These are phyloP conservation scores for Phaethon lepturus DNA, from an alignment of 2,113 vertebrate species.

Conservation along the genomic window DNA sequence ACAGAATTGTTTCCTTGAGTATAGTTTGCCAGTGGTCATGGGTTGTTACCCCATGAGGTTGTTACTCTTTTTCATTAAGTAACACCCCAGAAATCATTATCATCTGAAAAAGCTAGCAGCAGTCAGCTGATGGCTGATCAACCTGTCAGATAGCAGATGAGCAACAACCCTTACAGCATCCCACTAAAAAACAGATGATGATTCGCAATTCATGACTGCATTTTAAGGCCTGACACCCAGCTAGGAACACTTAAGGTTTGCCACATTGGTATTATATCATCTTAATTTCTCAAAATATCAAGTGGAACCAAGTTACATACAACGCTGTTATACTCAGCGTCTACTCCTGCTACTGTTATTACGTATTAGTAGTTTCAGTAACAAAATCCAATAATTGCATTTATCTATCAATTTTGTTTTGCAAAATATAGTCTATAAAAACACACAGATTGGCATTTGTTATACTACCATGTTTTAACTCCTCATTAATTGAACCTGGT, in stretches of 20 bases:
- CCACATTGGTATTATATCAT: not conserved
- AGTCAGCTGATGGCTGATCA: not conserved
- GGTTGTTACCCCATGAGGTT: not conserved
- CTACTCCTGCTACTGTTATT: not conserved
- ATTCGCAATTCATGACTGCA: not conserved
- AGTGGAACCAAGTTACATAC: not conserved
- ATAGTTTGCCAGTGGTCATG: not conserved
- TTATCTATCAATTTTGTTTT: not conserved
- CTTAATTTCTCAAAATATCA: not conserved
- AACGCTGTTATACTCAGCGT: not conserved
- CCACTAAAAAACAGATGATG: not conserved
- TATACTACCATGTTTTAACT: not conserved
- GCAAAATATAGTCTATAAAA: not conserved
- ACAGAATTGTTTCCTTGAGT: not conserved
- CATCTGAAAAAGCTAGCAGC: not conserved
- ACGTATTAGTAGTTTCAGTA: not conserved
- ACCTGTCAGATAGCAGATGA: not conserved
- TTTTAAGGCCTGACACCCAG: not conserved
- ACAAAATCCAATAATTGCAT: not conserved
- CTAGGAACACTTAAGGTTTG: not conserved
- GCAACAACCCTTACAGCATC: not conserved
- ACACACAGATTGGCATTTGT: not conserved
- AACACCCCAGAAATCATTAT: not conserved
- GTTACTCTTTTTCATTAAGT: not conserved
- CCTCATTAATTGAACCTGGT: not conserved